phyloP scores from a whole-genome alignment of 2,888 invertebrate species.

The Antheraea yamamai region DNA sequence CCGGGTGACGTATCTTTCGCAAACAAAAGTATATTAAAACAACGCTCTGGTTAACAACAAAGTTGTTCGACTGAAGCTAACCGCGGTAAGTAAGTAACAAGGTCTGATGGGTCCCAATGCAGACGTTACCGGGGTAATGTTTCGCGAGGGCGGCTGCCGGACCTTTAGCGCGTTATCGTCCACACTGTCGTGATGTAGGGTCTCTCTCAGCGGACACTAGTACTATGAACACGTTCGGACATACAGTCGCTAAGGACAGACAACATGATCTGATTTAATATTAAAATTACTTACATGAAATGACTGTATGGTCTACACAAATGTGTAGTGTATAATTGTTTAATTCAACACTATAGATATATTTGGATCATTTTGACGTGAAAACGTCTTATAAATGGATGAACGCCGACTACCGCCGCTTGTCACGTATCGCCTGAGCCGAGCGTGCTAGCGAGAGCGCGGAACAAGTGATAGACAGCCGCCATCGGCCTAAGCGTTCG shows the following conservation, averaged over 20 bases:
- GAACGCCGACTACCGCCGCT: too few species aligned
- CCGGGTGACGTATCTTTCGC: not conserved
- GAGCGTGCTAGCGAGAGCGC: too few species aligned
- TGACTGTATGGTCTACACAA: too few species aligned
- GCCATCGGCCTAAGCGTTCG: too few species aligned
- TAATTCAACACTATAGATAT: too few species aligned
- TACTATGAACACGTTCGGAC: not conserved
- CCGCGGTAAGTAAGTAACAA: slow-evolving; percentile 37
- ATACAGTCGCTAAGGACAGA: not conserved
- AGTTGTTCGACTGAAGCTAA: slow-evolving; percentile 40
- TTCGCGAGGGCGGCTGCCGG: slow-evolving; percentile 35
- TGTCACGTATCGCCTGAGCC: too few species aligned
- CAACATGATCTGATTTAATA: not conserved
- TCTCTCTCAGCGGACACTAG: slow-evolving; percentile 3
- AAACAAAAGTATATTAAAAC: slow-evolving; percentile 42
- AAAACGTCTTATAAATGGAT: too few species aligned
- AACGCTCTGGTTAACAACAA: slow-evolving; percentile 37
- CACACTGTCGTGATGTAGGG: slow-evolving; percentile 13
- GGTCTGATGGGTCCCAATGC: slow-evolving; percentile 43
- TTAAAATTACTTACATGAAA: too few species aligned
- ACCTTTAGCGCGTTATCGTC: slow-evolving; percentile 41
- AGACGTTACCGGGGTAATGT: slow-evolving; percentile 41
- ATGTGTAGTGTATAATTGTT: too few species aligned
- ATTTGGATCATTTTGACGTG: too few species aligned
- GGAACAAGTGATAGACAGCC: too few species aligned